phyloP scores from a whole-genome alignment of 2,113 vertebrate species.

The Platysteira castanea region DNA sequence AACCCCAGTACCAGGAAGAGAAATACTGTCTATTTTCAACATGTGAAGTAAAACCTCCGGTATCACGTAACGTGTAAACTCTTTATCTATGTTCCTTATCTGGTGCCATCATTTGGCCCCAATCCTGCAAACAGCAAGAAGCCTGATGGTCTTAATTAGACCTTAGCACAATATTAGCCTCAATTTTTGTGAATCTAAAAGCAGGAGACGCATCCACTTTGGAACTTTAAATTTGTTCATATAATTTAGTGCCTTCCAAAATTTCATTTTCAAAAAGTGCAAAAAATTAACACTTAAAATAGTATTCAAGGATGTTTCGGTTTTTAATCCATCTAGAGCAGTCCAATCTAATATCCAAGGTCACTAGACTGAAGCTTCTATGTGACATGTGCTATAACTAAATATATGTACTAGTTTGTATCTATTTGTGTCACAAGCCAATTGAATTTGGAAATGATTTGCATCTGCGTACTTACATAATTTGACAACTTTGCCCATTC shows the following conservation, averaged over 20 bases:
- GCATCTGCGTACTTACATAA: slow-evolving; percentile 15
- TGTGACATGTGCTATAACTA: slow-evolving; percentile 1
- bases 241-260: background rate
- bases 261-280: background rate
- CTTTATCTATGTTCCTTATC: background rate
- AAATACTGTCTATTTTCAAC: background rate
- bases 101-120: background rate
- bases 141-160: background rate
- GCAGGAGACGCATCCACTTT: background rate
- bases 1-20: background rate
- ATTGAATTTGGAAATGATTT: slow-evolving; percentile 40
- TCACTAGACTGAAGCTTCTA: background rate
- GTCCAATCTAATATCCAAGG: background rate
- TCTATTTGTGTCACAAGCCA: background rate
- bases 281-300: background rate
- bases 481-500: slow-evolving; percentile 15
- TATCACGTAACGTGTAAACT: background rate
- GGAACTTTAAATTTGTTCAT: background rate
- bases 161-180: background rate
- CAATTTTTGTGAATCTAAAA: background rate
- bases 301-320: background rate
- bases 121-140: background rate
- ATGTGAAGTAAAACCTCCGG: background rate
- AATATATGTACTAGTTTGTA: slow-evolving; percentile 23
- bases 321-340: background rate